Percentiles rank a stretch among this genome's conserved stretches.
These are phyloP conservation scores for Betta splendens DNA, from an alignment of 2,797 vertebrate species.

Conservation along the genomic window DNA sequence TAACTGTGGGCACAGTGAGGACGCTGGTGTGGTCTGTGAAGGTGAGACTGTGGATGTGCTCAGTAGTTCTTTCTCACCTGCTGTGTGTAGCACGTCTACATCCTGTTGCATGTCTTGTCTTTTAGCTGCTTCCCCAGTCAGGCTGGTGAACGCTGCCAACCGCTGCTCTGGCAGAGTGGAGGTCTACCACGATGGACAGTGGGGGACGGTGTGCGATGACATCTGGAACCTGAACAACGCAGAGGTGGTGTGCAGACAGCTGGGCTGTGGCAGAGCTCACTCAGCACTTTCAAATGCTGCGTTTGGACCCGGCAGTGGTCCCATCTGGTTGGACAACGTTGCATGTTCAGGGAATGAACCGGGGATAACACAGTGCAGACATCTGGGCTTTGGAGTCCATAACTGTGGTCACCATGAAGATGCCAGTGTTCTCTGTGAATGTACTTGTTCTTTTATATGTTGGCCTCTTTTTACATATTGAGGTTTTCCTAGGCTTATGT, in stretches of 20 bases:
- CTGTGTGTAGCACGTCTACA: too few species aligned
- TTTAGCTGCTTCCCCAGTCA: conserved; percentile 32
- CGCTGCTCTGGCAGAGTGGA: conserved; percentile 66
- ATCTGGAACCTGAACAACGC: conserved; percentile 48
- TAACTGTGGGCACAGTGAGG: conserved; percentile 58
- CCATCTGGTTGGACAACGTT: conserved; percentile 67
- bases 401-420: conserved; percentile 52
- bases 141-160: conserved; percentile 36
- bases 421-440: conserved; percentile 53
- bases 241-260: conserved; percentile 61
- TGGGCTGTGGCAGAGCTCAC: conserved; percentile 53
- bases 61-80: too few species aligned
- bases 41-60: too few species aligned
- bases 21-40: conserved; percentile 67
- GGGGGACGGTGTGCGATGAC: conserved; percentile 69
- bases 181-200: conserved; percentile 46
- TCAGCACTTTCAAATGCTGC: conserved; percentile 20
- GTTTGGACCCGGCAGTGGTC: conserved; percentile 58
- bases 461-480: not conserved
- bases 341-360: conserved; percentile 50
- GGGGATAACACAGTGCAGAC: conserved; percentile 39
- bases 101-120: not conserved
- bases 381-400: conserved; percentile 43
- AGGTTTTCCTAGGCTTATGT: not conserved
- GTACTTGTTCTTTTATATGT: conserved; percentile 7